Percentiles rank a stretch among this genome's conserved stretches.
Evolutionary conservation across 2,797 vertebrate species (phyloP).

Genomic region (Hybognathus amarus): DNA sequence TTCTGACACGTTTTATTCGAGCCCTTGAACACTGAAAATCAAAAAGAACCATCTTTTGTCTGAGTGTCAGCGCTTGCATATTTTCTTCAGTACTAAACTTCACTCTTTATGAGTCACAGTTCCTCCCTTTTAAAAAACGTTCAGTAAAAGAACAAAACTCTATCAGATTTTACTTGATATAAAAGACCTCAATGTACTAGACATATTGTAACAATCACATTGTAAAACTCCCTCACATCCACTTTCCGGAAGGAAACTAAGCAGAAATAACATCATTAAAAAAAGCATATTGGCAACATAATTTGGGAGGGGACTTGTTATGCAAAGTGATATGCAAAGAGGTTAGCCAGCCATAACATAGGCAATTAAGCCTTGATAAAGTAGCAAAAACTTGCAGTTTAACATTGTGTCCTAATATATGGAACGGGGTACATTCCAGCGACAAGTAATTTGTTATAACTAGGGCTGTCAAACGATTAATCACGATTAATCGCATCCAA

Average conservation of each 20-base stretch:
- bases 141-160: constrained; percentile 27
- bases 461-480: no score
- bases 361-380: background rate
- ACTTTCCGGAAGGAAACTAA: background rate
- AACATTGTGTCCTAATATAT: background rate
- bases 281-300: background rate
- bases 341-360: background rate
- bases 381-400: background rate
- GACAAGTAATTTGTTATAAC: constrained; percentile 1
- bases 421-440: background rate
- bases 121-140: background rate
- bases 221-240: background rate
- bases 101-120: constrained; percentile 7
- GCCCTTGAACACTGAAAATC: constrained; percentile 22
- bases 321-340: background rate
- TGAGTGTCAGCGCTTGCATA: constrained; percentile 19
- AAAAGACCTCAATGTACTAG: background rate
- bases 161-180: background rate
- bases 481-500: no score
- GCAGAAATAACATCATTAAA: background rate
- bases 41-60: constrained; percentile 39
- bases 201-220: background rate
- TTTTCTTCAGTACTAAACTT: constrained; percentile 29
- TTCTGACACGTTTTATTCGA: constrained; percentile 7
- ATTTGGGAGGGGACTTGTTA: background rate